Evolutionary conservation across 2,113 vertebrate genomes (phyloP).

Genomic region (Chionomys nivalis): DNA sequence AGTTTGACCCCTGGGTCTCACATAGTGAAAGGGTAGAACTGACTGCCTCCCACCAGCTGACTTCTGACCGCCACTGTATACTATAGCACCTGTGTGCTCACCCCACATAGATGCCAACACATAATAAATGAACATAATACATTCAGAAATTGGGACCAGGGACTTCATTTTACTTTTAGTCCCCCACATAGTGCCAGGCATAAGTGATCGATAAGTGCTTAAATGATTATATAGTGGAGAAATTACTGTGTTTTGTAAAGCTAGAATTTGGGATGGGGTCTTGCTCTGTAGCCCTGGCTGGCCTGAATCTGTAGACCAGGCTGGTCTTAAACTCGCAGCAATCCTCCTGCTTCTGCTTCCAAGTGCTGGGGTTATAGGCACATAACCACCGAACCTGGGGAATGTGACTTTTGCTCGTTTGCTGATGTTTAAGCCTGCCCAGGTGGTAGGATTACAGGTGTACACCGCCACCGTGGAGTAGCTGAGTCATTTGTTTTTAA

Average conservation of each 20-base stretch:
- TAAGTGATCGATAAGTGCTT: constrained; percentile 30
- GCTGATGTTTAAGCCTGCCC: not conserved
- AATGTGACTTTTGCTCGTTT: not conserved
- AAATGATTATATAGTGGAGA: not conserved
- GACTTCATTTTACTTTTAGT: constrained; percentile 29
- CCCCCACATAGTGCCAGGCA: not conserved
- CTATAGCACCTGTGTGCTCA: too few species aligned
- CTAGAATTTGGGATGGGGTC: not conserved
- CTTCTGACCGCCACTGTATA: not conserved
- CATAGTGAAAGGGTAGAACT: not conserved
- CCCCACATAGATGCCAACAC: too few species aligned
- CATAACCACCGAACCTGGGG: not conserved
- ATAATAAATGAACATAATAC: not conserved
- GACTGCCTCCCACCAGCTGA: not conserved
- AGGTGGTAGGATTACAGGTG: too few species aligned
- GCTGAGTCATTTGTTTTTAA: not conserved
- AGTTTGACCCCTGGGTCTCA: not conserved
- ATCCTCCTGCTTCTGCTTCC: not conserved
- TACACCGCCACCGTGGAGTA: too few species aligned
- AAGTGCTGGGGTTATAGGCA: not conserved
- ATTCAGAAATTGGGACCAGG: not conserved
- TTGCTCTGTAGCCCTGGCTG: not conserved
- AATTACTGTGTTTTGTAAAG: not conserved
- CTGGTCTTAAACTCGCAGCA: not conserved
- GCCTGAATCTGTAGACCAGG: not conserved